Evolutionary conservation across 2,113 vertebrate genomes (phyloP).

Genomic region (Gracilinanus agilis): DNA sequence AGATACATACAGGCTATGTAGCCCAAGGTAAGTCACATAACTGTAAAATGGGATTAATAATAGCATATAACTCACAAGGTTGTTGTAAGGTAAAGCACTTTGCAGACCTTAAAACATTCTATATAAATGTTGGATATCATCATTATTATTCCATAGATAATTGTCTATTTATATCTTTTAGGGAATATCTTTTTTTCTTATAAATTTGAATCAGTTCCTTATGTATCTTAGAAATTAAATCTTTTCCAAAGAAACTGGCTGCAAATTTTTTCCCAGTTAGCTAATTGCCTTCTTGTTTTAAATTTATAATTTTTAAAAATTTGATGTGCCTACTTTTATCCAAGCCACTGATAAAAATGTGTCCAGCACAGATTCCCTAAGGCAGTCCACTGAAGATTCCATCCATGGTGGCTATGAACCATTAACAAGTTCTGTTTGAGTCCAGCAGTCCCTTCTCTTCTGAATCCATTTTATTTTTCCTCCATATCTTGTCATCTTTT

Average conservation of each 20-base stretch:
- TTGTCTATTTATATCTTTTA: not conserved
- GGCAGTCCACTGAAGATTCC: not conserved
- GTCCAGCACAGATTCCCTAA: not conserved
- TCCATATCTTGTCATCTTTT: not conserved
- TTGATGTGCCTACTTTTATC: not conserved
- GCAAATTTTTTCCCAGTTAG: not conserved
- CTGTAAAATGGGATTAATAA: no score
- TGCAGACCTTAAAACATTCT: not conserved
- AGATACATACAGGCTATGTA: no score
- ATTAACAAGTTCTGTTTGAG: not conserved
- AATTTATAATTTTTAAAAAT: not conserved
- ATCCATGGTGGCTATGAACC: not conserved
- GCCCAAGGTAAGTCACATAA: no score
- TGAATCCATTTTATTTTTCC: not conserved
- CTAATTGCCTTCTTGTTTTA: not conserved
- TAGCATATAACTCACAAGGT: not conserved
- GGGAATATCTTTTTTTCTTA: not conserved
- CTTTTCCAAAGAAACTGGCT: not conserved
- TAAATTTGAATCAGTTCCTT: not conserved
- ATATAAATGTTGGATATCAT: not conserved
- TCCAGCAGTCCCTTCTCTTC: not conserved
- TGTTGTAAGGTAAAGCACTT: not conserved
- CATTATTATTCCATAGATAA: not conserved
- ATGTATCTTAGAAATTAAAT: not conserved
- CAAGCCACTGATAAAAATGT: not conserved